Conservation (phyloP, 2,888 invertebrate species). For the Eilema sororculum region DNA sequence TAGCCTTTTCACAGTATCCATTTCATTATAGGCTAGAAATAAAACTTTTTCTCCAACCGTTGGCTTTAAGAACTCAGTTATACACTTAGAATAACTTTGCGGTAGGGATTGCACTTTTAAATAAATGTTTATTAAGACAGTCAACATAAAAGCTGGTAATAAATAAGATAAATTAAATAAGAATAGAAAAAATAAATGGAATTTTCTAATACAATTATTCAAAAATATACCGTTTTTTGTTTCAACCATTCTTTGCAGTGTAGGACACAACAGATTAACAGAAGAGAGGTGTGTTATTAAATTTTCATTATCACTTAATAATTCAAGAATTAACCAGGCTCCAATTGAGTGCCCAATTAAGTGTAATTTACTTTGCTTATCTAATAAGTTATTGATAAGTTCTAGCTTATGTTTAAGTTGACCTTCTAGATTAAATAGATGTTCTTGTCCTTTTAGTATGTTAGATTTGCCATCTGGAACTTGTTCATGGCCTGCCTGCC, state of each 20-base stretch:
- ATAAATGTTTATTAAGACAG: conserved; percentile 85
- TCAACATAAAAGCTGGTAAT: conserved; percentile 85
- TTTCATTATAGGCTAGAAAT: conserved; percentile 92
- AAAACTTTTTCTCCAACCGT: conserved; percentile 89
- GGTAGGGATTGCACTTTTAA: conserved; percentile 85
- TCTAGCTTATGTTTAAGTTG: conserved; percentile 93
- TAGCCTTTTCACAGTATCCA: conserved; percentile 90
- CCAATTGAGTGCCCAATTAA: conserved; percentile 97
- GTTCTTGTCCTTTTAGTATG: conserved; percentile 82
- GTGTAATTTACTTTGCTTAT: conserved; percentile 91
- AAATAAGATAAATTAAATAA: conserved; percentile 74
- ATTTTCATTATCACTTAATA: conserved; percentile 87
- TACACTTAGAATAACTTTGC: conserved; percentile 76
- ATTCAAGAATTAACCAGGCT: conserved; percentile 92
- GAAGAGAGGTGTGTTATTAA: conserved; percentile 87
- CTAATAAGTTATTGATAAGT: conserved; percentile 92
- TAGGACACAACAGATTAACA: conserved; percentile 94
- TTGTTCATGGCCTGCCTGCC: conserved; percentile 91
- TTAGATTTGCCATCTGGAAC: conserved; percentile 81
- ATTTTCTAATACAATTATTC: conserved; percentile 86
- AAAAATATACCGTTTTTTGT: conserved; percentile 91
- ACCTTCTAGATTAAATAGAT: conserved; percentile 91
- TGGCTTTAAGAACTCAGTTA: conserved; percentile 87
- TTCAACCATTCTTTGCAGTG: conserved; percentile 93
- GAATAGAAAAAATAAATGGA: conserved; percentile 66